These are phyloP conservation scores for Diarsia dahlii DNA, from an alignment of 2,888 invertebrate genomes.

Conservation along the genomic window DNA sequence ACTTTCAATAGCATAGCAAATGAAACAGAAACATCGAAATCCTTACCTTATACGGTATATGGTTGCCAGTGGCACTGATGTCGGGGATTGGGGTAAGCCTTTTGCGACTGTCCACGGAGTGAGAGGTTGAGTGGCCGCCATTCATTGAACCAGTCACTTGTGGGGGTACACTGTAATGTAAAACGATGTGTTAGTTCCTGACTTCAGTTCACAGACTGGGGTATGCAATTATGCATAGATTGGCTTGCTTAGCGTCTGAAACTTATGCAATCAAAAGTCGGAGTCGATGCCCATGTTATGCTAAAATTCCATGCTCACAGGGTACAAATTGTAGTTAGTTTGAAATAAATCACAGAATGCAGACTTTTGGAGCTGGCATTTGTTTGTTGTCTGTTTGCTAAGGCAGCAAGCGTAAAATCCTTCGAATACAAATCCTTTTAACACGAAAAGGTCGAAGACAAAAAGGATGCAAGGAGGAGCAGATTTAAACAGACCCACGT, in stretches of 20 bases:
- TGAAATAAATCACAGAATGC: background rate
- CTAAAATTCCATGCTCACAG: background rate
- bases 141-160: conserved; percentile 87
- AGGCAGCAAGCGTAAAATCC: background rate
- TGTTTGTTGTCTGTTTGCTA: background rate
- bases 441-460: background rate
- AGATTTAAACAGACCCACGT: background rate
- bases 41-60: conserved; percentile 93
- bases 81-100: conserved; percentile 93
- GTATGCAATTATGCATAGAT: background rate
- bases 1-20: background rate
- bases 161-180: conserved; percentile 80
- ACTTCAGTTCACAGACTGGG: background rate
- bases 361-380: background rate
- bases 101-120: conserved; percentile 88
- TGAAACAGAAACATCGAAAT: background rate
- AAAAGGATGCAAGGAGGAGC: background rate
- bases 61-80: conserved; percentile 92
- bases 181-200: conserved; percentile 39
- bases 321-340: background rate
- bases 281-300: background rate
- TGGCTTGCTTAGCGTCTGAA: conserved; percentile 7
- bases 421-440: background rate
- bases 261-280: too few species aligned
- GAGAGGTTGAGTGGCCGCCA: conserved; percentile 89